phyloP scores from a whole-genome alignment of 1,140 invertebrate species.

The Diorhabda elongata region DNA sequence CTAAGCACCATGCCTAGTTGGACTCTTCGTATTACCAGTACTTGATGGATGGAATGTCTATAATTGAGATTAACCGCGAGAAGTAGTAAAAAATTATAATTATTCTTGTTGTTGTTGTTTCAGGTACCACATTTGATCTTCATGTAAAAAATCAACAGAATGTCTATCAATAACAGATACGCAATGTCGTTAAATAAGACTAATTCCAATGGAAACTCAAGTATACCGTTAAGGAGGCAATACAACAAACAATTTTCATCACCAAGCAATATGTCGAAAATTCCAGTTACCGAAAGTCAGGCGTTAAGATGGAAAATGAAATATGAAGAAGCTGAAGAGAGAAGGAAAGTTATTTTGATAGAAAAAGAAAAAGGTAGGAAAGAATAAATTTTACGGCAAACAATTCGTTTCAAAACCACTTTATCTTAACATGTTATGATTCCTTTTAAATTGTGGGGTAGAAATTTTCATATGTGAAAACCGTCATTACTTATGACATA shows the following conservation, averaged over 20 bases:
- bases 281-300: slow-evolving; percentile 28
- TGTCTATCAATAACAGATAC: background rate
- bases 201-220: slow-evolving; percentile 23
- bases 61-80: too few relatives aligned
- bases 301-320: slow-evolving; percentile 61
- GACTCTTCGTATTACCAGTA: too few relatives aligned
- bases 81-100: background rate
- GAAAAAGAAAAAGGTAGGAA: slow-evolving; percentile 64
- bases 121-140: background rate
- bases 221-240: slow-evolving; percentile 29
- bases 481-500: too few relatives aligned
- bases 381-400: background rate
- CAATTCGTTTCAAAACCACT: too few relatives aligned
- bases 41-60: too few relatives aligned
- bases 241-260: slow-evolving; percentile 23
- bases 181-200: background rate
- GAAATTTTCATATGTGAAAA: too few relatives aligned
- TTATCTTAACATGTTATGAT: too few relatives aligned
- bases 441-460: too few relatives aligned
- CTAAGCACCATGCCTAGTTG: too few relatives aligned
- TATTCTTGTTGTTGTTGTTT: background rate
- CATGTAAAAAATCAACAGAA: background rate
- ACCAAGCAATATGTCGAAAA: slow-evolving; percentile 22
- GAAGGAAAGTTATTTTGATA: slow-evolving; percentile 59
- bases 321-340: slow-evolving; percentile 64